Percentiles rank a stretch among this genome's conserved stretches.
These are phyloP conservation scores for Ephialtes manifestator DNA, from an alignment of 2,888 invertebrate genomes.

Conservation along the genomic window DNA sequence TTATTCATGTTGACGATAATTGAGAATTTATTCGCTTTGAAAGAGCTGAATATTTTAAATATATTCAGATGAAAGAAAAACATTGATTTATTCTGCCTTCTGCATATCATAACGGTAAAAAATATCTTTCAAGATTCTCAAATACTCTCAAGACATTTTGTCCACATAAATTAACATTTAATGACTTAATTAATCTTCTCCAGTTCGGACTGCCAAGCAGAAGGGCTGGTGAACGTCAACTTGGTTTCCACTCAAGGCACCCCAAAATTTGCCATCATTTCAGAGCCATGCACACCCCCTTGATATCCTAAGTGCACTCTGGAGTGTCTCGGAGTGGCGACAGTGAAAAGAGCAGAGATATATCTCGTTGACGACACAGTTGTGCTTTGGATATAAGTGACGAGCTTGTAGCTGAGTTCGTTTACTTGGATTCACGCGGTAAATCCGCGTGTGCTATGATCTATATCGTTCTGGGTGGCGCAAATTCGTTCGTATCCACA, in stretches of 20 bases:
- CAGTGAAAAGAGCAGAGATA: conserved; percentile 25
- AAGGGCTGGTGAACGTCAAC: not conserved
- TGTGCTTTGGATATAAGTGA: not conserved
- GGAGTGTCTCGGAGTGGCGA: conserved; percentile 12
- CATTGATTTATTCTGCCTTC: not conserved
- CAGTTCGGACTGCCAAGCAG: not conserved
- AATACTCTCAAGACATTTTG: not conserved
- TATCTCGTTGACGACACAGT: conserved; percentile 6
- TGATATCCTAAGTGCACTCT: conserved; percentile 29
- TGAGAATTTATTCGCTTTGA: too few relatives aligned
- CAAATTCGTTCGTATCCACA: conserved; percentile 17
- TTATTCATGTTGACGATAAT: too few relatives aligned
- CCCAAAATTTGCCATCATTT: conserved; percentile 33
- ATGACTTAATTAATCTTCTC: not conserved
- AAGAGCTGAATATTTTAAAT: too few relatives aligned
- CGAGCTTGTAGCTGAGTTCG: not conserved
- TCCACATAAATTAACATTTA: not conserved
- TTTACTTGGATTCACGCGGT: not conserved
- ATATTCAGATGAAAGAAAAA: too few relatives aligned
- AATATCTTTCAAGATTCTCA: not conserved
- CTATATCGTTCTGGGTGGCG: conserved; percentile 44
- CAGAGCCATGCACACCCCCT: conserved; percentile 18
- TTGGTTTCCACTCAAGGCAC: conserved; percentile 5
- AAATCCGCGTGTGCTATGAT: conserved; percentile 7
- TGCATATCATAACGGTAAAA: not conserved